Base-by-base conservation (phyloP, 2,888 invertebrate genomes). In the Lasioglossum zephyrum region DNA sequence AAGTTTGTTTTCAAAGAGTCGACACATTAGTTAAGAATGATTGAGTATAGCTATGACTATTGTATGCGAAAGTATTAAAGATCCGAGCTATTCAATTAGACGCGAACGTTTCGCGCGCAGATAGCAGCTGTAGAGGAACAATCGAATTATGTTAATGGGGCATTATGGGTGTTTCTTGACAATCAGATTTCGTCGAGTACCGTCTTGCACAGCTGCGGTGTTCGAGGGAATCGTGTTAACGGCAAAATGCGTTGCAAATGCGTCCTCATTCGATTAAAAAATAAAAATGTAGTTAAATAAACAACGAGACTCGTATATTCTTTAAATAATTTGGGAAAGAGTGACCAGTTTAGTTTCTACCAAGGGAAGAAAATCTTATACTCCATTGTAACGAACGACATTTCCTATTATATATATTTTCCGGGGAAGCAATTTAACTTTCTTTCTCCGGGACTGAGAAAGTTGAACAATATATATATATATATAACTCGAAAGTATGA, bases 51-150 rank as follows among this genome's bases (percentile, higher is more conserved):
- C 26, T 60, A 31, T 31, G 16, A 11, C 39, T 22, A 22, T 18
- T 36, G 22, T 11, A 1, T 4, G 4, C 1, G 0, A 41, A 41
- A 36, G 5, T n/a, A 41, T 60, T 57, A 13, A 41, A 18, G 49
- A 39, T n/a, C 16, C 36, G n/a, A n/a, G 22, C 16, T 16, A 41
- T 16, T 60, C 9, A 57, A 76, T 73, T 73, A 74, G 26, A 31
- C 18, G 16, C 66, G 44, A 66, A 72, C 53, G 44, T 63, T 36
- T 60, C n/a, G 26, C 9, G 36, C 57, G 63, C 76, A 82, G 83
- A 80, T 49, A 83, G 70, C 88, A 90, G 89, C 79, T 89, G 89
- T 3, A 72, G 73, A 69, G 26, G 26, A n/a, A 84, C 76, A 83
- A 86, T 83, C 85, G 26, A 66, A 83, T 90, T 63, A 2, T 26